Base-by-base conservation (phyloP, 1,140 invertebrate species). In the Ceratitis capitata region DNA sequence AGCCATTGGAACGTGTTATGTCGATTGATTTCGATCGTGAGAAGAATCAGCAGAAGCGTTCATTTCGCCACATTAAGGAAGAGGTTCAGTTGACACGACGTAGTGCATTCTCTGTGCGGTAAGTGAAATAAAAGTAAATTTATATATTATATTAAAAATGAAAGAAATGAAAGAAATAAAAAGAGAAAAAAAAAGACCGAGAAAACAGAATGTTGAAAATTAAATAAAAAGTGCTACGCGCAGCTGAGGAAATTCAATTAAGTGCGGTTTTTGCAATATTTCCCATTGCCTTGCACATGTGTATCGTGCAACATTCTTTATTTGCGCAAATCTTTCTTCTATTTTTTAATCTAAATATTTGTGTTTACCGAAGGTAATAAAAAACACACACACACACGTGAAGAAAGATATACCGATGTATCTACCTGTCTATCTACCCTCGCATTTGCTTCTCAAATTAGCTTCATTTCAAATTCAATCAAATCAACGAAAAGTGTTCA, bases 41-140 rank as follows among this genome's bases (percentile, higher is more conserved):
- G 84, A 98, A 98, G 93, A 92, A 93, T 87, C 94, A 94, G 14
- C 89, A 91, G 84, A 92, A 91, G 45, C 88, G 89, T 7, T 90
- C 91, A 12, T 88, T 89, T 90, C 89, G 93, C 39, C 94, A 95
- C 6, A 90, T 96, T 86, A 90, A 92, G 74, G 93, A 94, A 86
- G 93, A 93, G 74, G 89, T 90, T 1, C 92, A 93, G 61, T 87
- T 91, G 23, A 95, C 94, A 86, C 93, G 96, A 53, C 93, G 94
- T 84, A 98, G 97, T 51, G 96, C 96, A 2, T 94, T 97, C 64
- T 95, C 95, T 85, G 95, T 98, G 74, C 93, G 97, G 92, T 92
- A 86, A 85, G 86, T 86, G 56, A 83, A 83, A 78, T 26, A 64
- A 7, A 35, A 4, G 6, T 61, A 74, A 10, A 56, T 74, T 16